Base-by-base conservation (phyloP, 1,140 invertebrate species). In the Andricus grossulariae region DNA sequence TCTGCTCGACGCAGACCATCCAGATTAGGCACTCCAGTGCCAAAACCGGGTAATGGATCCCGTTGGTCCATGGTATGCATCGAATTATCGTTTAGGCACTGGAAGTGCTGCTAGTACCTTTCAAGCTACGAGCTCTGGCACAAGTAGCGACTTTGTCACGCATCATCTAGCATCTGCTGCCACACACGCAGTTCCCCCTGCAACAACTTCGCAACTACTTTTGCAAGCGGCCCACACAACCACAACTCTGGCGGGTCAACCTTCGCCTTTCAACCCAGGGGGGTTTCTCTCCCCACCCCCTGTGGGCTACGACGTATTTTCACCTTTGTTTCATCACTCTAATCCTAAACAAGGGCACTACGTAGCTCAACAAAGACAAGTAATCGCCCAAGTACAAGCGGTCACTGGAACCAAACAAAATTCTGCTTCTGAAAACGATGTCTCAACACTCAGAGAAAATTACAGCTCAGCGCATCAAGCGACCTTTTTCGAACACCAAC, bases 11-110 rank as follows among this genome's bases (percentile, higher is more conserved):
- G 25, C 81, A 76, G 83, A 87, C 81, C 83, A 80, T 78, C 79
- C 83, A 80, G 77, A 72, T 72, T 86, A 84, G 88, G 88, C 88
- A 89, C 87, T 81, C 16, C 73, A 50, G 88, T 88, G 88, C 87
- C 85, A 80, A 83, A 75, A 75, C 76, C 76, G 79, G 85, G 88
- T 85, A 85, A 96, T 96, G 95, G 95, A 96, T 94, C 95, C 95
- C 87, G 94, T 95, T 90, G 94, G 94, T 92, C 94, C 95, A 92
- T 96, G 95, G 95, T 95, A 95, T 88, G 92, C 94, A 85, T 94
- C 94, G 71, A 95, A 95, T 93, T 95, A 95, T 91, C 94, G 94
- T 82, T 89, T 95, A 88, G 91, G 93, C 82, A 87, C 90, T 39
- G 92, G 93, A 78, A 93, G 94, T 82, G 92, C 94, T 81, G 92